These are phyloP conservation scores for Avahi laniger DNA, from an alignment of 2,797 vertebrate genomes.

Conservation along the genomic window DNA sequence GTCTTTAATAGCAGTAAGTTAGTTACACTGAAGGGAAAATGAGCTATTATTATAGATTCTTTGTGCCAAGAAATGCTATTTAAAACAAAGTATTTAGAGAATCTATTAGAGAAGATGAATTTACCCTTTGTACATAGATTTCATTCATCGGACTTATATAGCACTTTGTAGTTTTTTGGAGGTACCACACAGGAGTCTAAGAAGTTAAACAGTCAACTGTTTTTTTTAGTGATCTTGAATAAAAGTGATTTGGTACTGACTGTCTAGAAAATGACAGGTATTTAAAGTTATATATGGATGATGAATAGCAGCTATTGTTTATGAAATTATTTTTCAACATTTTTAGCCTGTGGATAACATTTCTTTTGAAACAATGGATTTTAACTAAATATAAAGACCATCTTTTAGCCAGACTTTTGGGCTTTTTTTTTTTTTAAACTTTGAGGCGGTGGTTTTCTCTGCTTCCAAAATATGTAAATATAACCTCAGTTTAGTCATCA, in stretches of 20 bases:
- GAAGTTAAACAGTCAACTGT: background rate
- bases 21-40: conserved; percentile 50
- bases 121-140: background rate
- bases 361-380: background rate
- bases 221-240: conserved; percentile 20
- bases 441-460: background rate
- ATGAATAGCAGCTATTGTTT: background rate
- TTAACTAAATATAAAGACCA: background rate
- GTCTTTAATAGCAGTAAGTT: conserved; percentile 16
- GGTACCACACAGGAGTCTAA: background rate
- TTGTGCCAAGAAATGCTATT: conserved; percentile 55
- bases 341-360: background rate
- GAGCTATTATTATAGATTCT: background rate
- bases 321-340: background rate
- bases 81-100: conserved; percentile 42
- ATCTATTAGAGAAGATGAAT: background rate
- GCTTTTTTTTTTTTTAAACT: background rate
- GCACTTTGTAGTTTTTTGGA: conserved; percentile 4
- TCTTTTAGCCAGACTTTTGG: background rate
- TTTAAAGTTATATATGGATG: conserved; percentile 8
- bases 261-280: background rate
- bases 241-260: background rate
- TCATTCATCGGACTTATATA: background rate
- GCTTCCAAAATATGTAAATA: background rate
- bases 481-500: background rate